Conservation (phyloP, 2,113 vertebrate genomes). For the Trachemys scripta region DNA sequence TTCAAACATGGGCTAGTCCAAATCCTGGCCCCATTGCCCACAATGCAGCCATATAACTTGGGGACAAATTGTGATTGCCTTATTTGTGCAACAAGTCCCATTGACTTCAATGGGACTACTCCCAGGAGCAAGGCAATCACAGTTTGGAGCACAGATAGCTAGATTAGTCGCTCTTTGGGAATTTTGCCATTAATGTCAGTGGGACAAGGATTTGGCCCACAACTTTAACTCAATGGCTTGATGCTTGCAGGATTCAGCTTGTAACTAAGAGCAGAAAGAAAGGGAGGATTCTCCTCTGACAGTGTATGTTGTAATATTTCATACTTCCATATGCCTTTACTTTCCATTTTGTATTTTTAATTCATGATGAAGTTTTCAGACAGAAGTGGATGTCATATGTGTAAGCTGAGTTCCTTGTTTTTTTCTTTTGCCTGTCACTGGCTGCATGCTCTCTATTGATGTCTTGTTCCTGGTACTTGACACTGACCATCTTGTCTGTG, state of each 20-base stretch:
- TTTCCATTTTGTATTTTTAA: conserved; percentile 54
- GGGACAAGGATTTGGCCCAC: not conserved
- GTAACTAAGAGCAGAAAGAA: not conserved
- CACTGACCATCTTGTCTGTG: conserved; percentile 82
- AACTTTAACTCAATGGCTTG: not conserved
- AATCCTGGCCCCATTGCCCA: not conserved
- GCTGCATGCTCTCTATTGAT: conserved; percentile 82
- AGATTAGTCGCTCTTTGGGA: not conserved
- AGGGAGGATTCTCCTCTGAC: not conserved
- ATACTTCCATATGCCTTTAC: not conserved
- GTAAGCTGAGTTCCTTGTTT: conserved; percentile 79
- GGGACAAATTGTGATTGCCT: not conserved
- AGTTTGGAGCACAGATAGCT: not conserved
- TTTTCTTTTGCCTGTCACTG: conserved; percentile 79
- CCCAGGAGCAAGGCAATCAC: not conserved
- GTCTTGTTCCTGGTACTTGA: conserved; percentile 83
- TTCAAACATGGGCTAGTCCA: not conserved
- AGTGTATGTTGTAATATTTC: conserved; percentile 17
- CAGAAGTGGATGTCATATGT: conserved; percentile 57
- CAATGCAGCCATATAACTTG: not conserved
- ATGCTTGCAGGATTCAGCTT: not conserved
- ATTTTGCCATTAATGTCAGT: not conserved
- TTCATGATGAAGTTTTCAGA: conserved; percentile 69
- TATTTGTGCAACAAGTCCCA: not conserved
- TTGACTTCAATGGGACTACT: not conserved